A percentile compares a stretch with the other conserved stretches of the same genome.
These are phyloP conservation scores for Atethmia centrago DNA, from an alignment of 2,888 invertebrate genomes.

Conservation along the genomic window DNA sequence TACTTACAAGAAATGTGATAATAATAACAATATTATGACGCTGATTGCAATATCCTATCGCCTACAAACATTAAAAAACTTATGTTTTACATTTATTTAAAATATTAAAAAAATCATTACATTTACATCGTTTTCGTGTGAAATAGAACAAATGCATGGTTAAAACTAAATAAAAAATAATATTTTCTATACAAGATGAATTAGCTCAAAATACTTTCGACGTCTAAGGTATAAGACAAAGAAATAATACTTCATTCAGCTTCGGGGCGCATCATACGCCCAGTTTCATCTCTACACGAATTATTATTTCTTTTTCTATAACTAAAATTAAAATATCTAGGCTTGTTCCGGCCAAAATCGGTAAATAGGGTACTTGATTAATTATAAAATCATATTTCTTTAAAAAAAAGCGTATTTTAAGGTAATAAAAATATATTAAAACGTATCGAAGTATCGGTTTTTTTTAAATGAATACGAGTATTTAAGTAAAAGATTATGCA, in stretches of 20 bases:
- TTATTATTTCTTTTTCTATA: slow-evolving; percentile 1
- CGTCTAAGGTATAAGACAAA: neutral
- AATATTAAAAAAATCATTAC: slow-evolving; percentile 61
- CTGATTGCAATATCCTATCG: slow-evolving; percentile 54
- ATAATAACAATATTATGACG: slow-evolving; percentile 56
- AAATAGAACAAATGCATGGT: slow-evolving; percentile 71
- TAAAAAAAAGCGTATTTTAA: slow-evolving; percentile 3
- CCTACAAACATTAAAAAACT: slow-evolving; percentile 56
- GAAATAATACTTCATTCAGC: neutral
- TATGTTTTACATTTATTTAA: slow-evolving; percentile 53
- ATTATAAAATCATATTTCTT: neutral
- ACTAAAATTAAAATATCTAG: neutral
- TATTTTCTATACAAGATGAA: slow-evolving; percentile 60
- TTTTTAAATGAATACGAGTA: neutral
- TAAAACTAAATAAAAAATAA: slow-evolving; percentile 71
- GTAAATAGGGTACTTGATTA: neutral
- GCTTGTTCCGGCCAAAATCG: slow-evolving; percentile 1
- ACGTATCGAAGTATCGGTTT: neutral
- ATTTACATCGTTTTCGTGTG: slow-evolving; percentile 65
- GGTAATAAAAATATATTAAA: neutral
- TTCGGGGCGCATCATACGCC: neutral
- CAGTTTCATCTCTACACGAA: neutral
- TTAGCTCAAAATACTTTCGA: slow-evolving; percentile 35
- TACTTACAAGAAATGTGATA: slow-evolving; percentile 18
- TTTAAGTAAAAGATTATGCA: neutral